Evolutionary conservation across 2,113 vertebrate genomes (phyloP).

Genomic region (Struthidea cinerea): DNA sequence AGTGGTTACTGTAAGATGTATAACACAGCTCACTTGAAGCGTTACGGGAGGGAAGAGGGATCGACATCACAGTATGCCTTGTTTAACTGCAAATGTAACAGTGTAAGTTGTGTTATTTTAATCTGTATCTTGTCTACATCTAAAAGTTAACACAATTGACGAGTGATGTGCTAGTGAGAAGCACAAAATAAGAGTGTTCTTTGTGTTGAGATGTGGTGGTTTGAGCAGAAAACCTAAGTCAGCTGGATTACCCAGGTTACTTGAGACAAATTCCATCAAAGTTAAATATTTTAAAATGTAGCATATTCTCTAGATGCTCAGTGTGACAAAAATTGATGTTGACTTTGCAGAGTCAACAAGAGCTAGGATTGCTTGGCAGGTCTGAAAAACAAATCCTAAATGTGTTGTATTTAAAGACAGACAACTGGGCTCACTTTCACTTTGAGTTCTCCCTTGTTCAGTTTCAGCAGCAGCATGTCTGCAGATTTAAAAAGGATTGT

Average conservation of each 20-base stretch:
- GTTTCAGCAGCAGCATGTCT: background rate
- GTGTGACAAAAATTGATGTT: background rate
- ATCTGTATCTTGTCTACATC: background rate
- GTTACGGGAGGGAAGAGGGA: rapidly evolving
- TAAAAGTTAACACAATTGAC: background rate
- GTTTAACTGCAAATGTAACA: background rate
- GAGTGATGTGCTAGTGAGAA: background rate
- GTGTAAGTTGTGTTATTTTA: background rate
- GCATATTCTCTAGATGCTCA: background rate
- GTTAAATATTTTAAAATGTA: background rate
- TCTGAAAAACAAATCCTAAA: background rate
- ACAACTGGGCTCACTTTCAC: background rate
- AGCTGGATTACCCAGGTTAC: background rate
- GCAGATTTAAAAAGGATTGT: background rate
- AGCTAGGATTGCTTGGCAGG: background rate
- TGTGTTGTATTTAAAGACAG: background rate
- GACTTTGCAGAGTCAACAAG: background rate
- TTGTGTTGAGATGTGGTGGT: background rate
- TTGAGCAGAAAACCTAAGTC: background rate
- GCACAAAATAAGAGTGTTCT: background rate
- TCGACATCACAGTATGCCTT: rapidly evolving
- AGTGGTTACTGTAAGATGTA: rapidly evolving
- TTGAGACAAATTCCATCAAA: background rate
- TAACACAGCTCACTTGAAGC: background rate
- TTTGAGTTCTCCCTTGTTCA: background rate